Evolutionary conservation across 2,888 invertebrate genomes (phyloP).

Genomic region (Allophyes oxyacanthae): DNA sequence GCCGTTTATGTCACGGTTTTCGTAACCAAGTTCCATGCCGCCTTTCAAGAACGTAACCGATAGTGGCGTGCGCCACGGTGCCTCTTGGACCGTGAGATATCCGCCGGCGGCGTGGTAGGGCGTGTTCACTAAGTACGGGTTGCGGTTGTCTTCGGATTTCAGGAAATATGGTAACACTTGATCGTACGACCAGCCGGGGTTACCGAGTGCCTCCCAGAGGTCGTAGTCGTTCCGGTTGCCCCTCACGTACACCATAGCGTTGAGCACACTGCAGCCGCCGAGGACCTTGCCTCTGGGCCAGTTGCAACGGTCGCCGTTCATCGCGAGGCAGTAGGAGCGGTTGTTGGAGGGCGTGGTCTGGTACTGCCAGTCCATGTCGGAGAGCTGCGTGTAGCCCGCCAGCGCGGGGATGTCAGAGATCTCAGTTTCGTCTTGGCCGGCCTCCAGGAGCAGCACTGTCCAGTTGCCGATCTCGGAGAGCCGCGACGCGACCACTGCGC

Average conservation of each 20-base stretch:
- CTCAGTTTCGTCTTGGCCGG: slow-evolving; percentile 96
- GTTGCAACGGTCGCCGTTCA: slow-evolving; percentile 96
- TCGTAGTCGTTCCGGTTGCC: slow-evolving; percentile 97
- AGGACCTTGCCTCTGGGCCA: slow-evolving; percentile 98
- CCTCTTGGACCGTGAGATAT: slow-evolving; percentile 95
- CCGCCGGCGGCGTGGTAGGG: slow-evolving; percentile 94
- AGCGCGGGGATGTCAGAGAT: slow-evolving; percentile 96
- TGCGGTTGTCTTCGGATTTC: slow-evolving; percentile 96
- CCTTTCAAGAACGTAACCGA: slow-evolving; percentile 95
- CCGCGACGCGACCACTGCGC: slow-evolving; percentile 95
- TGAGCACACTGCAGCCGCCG: slow-evolving; percentile 96
- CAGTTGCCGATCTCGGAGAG: slow-evolving; percentile 94
- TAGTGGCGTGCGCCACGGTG: slow-evolving; percentile 95
- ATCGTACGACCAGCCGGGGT: slow-evolving; percentile 95
- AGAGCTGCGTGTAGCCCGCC: slow-evolving; percentile 95
- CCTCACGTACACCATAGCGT: slow-evolving; percentile 97
- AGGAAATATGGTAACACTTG: slow-evolving; percentile 95
- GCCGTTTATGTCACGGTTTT: slow-evolving; percentile 94
- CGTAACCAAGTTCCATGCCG: slow-evolving; percentile 94
- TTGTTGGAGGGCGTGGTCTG: slow-evolving; percentile 94
- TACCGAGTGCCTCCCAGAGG: slow-evolving; percentile 95
- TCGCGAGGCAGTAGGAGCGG: slow-evolving; percentile 95
- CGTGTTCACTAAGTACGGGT: slow-evolving; percentile 93
- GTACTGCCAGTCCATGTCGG: slow-evolving; percentile 97
- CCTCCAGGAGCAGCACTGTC: slow-evolving; percentile 95